Conservation (phyloP, 2,888 invertebrate species). For the Leucoptera coffeella region DNA sequence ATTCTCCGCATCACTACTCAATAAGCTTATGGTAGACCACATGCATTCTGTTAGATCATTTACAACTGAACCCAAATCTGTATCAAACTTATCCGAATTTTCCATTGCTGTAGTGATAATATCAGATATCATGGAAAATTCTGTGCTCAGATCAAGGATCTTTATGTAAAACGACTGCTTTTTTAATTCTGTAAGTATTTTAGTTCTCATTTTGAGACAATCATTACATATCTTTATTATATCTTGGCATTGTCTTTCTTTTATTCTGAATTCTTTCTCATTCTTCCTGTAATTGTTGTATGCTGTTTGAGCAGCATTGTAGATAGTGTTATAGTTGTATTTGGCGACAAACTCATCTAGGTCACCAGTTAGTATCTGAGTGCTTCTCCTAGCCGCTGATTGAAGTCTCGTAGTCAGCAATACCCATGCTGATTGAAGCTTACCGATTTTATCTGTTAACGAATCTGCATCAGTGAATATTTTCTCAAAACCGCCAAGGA, state of each 20-base stretch:
- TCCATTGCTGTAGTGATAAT: conserved; percentile 27
- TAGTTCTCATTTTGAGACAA: conserved; percentile 46
- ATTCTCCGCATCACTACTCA: conserved; percentile 24
- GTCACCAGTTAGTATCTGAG: conserved; percentile 27
- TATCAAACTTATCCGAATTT: conserved; percentile 23
- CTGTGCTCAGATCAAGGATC: conserved; percentile 31
- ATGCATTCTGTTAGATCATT: conserved; percentile 28
- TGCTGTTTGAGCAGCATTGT: conserved; percentile 32
- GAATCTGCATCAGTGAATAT: conserved; percentile 28
- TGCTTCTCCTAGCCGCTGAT: conserved; percentile 36
- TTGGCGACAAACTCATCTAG: conserved; percentile 30
- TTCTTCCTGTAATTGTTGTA: conserved; percentile 32
- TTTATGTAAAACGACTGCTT: conserved; percentile 34
- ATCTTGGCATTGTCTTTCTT: conserved; percentile 35
- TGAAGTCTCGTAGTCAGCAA: conserved; percentile 36
- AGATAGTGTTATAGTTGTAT: conserved; percentile 29
- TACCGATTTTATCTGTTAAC: conserved; percentile 27
- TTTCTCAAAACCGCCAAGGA: conserved; percentile 32
- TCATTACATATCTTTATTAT: conserved; percentile 53
- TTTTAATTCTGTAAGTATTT: conserved; percentile 33
- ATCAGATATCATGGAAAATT: conserved; percentile 32
- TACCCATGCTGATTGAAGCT: conserved; percentile 31
- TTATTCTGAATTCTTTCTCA: conserved; percentile 28
- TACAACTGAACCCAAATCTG: conserved; percentile 17
- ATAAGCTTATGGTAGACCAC: conserved; percentile 34